Base-by-base conservation (phyloP, 2,797 vertebrate genomes). In the Tenualosa ilisha region DNA sequence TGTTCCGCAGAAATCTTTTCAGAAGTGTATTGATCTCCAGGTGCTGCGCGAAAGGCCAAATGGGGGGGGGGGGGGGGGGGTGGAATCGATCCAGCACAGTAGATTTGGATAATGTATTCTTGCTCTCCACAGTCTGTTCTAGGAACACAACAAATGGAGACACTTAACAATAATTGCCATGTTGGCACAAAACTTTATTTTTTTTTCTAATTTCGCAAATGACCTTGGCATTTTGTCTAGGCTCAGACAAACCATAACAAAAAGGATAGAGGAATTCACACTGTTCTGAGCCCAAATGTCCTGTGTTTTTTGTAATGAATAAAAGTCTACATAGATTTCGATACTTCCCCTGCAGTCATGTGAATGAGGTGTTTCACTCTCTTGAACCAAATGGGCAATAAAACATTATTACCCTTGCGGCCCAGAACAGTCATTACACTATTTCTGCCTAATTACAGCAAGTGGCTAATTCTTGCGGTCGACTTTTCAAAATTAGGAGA, bases 21-120 rank as follows among this genome's bases (percentile, higher is more conserved):
- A 37, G 51, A 54, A 68, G 83, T 24, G 65, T 84, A 86, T 88
- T 63, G 87, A 88, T 88, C 85, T 84, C 63, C 81, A 59, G 83
- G 83, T 82, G 51, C 50, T 84, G 75, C 59, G 82, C 84, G 82
- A 88, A 83, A 85, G 65, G 85, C 75, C 83, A 79, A 88, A 81
- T 49, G 15, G 82, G 53, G 31, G 31, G 31, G 31, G 0, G 81
- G 43, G 79, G 84, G 15, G 82, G 53, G 31, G 31, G 31, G 31
- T 31, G 81, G 43, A 82, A 86, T 88, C 83, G 82, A 88, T 88
- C 79, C 3, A 26, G 63, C 82, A 56, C 75, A 68, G 81, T 50
- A 84, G 84, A 84, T 72, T 61, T 84, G 84, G 51, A 61, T 88
- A 82, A 88, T 84, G 83, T 59, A 84, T 82, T 84, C 83, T 7